Evolutionary conservation across 2,113 vertebrate genomes (phyloP), one percentile per base, ranked within the genome.

Genomic region (Rhegmatorhina hoffmannsi): DNA sequence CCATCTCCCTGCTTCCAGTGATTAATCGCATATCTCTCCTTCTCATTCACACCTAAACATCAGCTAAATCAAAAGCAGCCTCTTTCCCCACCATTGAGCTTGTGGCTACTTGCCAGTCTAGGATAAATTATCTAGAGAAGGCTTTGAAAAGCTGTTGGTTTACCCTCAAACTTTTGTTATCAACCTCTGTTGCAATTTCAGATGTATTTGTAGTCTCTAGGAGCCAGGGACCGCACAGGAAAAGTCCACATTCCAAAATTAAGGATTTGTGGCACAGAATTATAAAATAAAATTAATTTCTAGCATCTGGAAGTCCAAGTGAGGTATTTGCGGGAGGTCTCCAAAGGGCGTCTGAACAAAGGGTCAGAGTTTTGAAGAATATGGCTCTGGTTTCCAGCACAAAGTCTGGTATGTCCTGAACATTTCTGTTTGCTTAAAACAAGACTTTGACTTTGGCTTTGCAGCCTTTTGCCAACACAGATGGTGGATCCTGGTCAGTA

Each of bases 41-140:
- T 94, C 96, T 97, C 96, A 96, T 97, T 98, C 97, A 98, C 97
- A 98, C 97, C 96, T 98, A 96, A 97, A 96, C 95, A 97, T 94
- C 89, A 96, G 94, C 96, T 97, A 98, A 98, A 97, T 98, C 97
- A 98, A 97, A 96, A 96, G 92, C 92, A 96, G 94, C 82, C 86
- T 90, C 69, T 66, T 87, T 85, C 81, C 76, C 75, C 63, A 73
- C 70, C 85, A 46, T 44, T 59, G 76, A 84, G 56, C 36, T 75
- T 62, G 86, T 90, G 86, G 95, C 93, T 44, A 82, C 84, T 84
- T 0, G 83, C 94, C 90, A 92, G 76, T 56, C 53, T 17, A 78
- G 90, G 93, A 94, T 96, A 97, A 96, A 96, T 96, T 93, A 94
- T 96, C 79, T 78, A 28, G 83, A 81, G 77, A 81, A 95, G 60